These are phyloP conservation scores for Meles meles DNA, from an alignment of 2,113 vertebrate genomes.

Conservation along the genomic window DNA sequence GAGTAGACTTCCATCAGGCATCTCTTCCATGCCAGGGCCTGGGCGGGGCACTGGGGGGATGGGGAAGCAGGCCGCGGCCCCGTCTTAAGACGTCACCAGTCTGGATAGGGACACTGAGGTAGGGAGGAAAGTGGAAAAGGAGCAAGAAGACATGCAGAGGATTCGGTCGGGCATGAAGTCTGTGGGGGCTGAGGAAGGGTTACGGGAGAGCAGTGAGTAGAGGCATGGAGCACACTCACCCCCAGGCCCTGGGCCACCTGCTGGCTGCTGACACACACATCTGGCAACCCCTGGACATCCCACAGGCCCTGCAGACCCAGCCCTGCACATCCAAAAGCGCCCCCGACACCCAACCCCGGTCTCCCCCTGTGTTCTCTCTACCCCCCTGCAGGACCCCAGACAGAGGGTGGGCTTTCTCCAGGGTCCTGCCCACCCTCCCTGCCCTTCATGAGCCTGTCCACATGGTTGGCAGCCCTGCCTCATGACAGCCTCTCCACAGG, in stretches of 20 bases:
- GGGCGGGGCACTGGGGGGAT: neutral
- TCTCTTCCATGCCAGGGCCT: neutral
- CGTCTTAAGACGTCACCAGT: neutral
- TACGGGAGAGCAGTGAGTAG: neutral
- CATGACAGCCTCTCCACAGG: neutral
- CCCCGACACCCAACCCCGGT: fast-evolving
- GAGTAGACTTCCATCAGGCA: neutral
- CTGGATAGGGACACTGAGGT: neutral
- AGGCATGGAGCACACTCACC: neutral
- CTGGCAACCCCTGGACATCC: neutral
- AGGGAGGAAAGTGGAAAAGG: neutral
- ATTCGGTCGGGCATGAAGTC: neutral
- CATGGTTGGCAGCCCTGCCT: neutral
- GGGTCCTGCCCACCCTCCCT: fast-evolving
- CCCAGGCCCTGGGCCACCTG: neutral
- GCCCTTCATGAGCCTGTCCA: neutral
- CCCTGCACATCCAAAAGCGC: neutral
- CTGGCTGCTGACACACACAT: neutral
- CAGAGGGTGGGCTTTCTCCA: neutral
- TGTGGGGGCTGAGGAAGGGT: neutral
- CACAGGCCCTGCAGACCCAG: neutral
- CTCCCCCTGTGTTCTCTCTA: no score
- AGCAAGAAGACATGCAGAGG: neutral
- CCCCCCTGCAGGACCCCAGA: neutral
- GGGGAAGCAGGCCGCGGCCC: neutral